Evolutionary conservation across 37 sponge, comb jelly and placozoan genomes (phyloP), one percentile per base, ranked within the genome.

Genomic region (Oopsacas minuta): DNA sequence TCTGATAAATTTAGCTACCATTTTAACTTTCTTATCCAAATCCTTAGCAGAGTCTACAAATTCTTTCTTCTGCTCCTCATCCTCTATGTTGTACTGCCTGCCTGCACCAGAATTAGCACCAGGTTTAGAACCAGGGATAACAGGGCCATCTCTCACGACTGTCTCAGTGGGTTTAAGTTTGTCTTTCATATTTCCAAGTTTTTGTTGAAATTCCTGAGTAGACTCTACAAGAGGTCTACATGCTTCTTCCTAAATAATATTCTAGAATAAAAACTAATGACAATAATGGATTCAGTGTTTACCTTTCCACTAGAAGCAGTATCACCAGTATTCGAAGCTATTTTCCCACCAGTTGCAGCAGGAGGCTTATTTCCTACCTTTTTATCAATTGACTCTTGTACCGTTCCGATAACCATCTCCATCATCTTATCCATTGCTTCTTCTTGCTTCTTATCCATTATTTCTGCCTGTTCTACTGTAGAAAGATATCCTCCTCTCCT

Each of bases 41-140:
- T 87, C 89, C n/a, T 89, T 83, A 23, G 39, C 82, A 37, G 49
- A 81, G 85, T 93, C 93, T 83, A 93, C 90, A 85, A 52, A 93
- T 83, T 93, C 93, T 42, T 86, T 93, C 90, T 93, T 93, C 83
- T 87, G 89, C 39, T 88, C 93, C 46, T 93, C 93, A 36, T 93
- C 93, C 37, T 83, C 36, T 36, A 93, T 93, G 86, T 86, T 61
- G 10, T 86, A 83, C 85, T 90, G 82, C 39, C 42, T 85, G 0
- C 37, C 38, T 0, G 52, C 32, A 0, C 84, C 52, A 0, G 81
- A 69, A 23, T 53, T 37, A 0, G 83, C 36, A 34, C 42, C 86
- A 5, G 37, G 37, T 35, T 36, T 51, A 5, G 37, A 10, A 8
- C 52, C 84, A 0, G 84, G 87, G 20, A 89, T 90, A 10, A 84